Base-by-base conservation (phyloP, 2,797 vertebrate genomes). In the Erithacus rubecula region DNA sequence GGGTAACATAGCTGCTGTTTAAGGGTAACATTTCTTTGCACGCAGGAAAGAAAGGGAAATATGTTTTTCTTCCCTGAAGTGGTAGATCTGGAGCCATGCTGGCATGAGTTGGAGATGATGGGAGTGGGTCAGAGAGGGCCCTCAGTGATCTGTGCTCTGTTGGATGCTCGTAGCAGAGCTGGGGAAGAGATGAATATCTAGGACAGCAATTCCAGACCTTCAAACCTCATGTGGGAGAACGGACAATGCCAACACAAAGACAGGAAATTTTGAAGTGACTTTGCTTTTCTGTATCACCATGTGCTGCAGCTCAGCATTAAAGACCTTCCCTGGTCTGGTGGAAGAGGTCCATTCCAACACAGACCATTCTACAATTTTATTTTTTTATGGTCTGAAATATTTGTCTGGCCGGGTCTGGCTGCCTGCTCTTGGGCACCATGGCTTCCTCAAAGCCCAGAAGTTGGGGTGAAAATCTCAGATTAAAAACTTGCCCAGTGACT, bases 11-110 rank as follows among this genome's bases (percentile, higher is more conserved):
- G 9, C 52, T 15, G 15, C 2, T 55, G 27, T 64, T 44, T 32
- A 12, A 51, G 39, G 21, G 26, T 36, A 2, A 17, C 3, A 5
- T 26, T 30, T 43, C 5, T 36, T 87, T 5, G 0, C 5, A 32
- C 2, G 5, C 6, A 9, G 65, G 64, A 67, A 82, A 56, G 24
- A 41, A 64, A 88, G 80, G 11, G 29, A 72, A 58, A 69, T n/a
- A 16, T 3, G 12, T 1, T 76, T 89, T 92, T 56, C 27, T 56
- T 59, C 75, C n/a, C 56, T 46, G 0, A 72, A 68, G 44, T 44
- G 56, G 52, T 47, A 49, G 67, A 76, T 82, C 56, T 83, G 39
- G 53, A 80, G 64, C 75, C 80, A 56, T 51, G 46, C 43, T 59
- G 74, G 24, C 15, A 0, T 12, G 59, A 72, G 49, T 6, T 84